Conservation (phyloP, 2,888 invertebrate species). For the Cyclophora punctaria region DNA sequence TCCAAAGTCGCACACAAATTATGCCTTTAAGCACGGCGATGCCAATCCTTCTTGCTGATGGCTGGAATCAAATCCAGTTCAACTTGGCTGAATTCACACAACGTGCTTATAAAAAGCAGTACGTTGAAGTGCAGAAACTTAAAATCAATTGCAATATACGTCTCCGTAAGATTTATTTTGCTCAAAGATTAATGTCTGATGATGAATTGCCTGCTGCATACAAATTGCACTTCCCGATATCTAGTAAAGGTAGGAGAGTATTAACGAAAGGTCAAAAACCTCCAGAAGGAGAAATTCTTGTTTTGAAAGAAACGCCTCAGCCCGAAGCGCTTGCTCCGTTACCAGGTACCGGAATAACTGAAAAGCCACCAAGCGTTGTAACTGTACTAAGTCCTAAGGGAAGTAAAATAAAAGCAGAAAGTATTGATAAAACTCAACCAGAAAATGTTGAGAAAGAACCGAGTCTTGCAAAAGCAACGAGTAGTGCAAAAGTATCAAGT, state of each 20-base stretch:
- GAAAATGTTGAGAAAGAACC: too few relatives aligned
- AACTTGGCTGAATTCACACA: conserved; percentile 97
- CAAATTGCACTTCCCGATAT: conserved; percentile 84
- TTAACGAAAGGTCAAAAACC: too few relatives aligned
- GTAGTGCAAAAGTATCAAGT: too few relatives aligned
- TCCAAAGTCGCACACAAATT: conserved; percentile 84
- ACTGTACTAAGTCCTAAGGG: conserved; percentile 11
- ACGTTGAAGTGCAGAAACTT: conserved; percentile 90
- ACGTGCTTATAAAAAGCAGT: conserved; percentile 95
- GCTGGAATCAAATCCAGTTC: conserved; percentile 94
- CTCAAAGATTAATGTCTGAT: conserved; percentile 89
- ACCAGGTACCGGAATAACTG: too few relatives aligned
- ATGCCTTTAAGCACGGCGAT: conserved; percentile 94
- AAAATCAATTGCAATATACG: conserved; percentile 98
- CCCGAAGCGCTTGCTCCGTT: too few relatives aligned
- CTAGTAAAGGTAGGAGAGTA: conserved; percentile 27
- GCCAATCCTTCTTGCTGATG: conserved; percentile 94
- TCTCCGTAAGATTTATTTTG: conserved; percentile 93
- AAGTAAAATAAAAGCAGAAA: conserved; percentile 12
- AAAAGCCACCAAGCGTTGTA: too few relatives aligned
- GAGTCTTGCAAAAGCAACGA: too few relatives aligned
- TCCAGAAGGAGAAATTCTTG: too few relatives aligned
- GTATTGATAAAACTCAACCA: conserved; percentile 15
- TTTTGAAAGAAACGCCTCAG: too few relatives aligned
- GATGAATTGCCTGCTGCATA: conserved; percentile 94